A percentile compares a stretch with the other conserved stretches of the same genome.
phyloP scores from a whole-genome alignment of 2,113 vertebrate species.

The Tiliqua scincoides region DNA sequence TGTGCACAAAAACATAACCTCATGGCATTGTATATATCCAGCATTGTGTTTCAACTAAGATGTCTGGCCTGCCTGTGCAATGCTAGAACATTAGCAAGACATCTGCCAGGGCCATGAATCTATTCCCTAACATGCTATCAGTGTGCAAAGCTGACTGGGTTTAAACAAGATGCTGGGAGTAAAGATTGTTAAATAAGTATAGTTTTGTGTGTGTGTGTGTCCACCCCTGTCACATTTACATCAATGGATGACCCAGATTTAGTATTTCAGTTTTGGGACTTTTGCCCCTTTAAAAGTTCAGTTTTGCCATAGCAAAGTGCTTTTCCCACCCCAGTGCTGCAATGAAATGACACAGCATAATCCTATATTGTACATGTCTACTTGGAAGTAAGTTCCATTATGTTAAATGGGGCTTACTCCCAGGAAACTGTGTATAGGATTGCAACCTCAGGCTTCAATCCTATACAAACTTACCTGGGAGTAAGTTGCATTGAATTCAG shows the following conservation, averaged over 20 bases:
- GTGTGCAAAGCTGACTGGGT: not conserved
- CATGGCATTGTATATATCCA: not conserved
- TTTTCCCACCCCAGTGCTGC: not conserved
- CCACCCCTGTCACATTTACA: not conserved
- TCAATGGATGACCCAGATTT: not conserved
- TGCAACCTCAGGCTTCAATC: no score
- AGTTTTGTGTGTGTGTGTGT: not conserved
- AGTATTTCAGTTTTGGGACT: not conserved
- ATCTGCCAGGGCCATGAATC: no score
- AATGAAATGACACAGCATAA: no score
- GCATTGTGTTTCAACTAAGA: not conserved
- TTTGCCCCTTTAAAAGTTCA: not conserved
- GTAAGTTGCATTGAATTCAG: no score
- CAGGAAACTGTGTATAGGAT: no score
- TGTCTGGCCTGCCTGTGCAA: not conserved
- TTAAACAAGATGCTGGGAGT: not conserved
- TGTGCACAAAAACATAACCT: not conserved
- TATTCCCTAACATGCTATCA: not conserved
- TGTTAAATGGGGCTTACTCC: no score
- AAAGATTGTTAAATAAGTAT: not conserved
- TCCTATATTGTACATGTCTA: no score
- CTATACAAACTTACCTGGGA: no score
- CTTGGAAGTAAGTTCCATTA: no score
- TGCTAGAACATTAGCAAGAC: not conserved
- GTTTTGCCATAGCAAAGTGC: not conserved